phyloP scores from a whole-genome alignment of 2,113 vertebrate species.

The Sylvicapra grimmia region DNA sequence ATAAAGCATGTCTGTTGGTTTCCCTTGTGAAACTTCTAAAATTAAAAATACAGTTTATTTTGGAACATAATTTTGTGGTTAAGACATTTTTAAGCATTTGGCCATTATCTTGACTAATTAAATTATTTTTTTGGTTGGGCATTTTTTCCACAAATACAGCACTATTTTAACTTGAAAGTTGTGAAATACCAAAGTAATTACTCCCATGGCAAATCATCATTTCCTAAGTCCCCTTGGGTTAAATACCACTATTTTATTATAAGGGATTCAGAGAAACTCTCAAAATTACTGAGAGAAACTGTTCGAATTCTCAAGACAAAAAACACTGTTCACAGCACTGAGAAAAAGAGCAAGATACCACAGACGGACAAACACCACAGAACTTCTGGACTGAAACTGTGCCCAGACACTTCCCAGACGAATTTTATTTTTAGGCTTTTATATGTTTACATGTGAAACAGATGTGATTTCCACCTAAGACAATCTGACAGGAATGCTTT shows the following conservation, averaged over 20 bases:
- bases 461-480: neutral
- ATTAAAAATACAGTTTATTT: neutral
- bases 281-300: neutral
- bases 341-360: neutral
- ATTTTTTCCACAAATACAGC: neutral
- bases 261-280: neutral
- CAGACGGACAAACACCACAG: neutral
- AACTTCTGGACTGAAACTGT: neutral
- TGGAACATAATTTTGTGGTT: neutral
- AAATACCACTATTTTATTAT: neutral
- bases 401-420: neutral
- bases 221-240: neutral
- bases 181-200: neutral
- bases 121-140: neutral
- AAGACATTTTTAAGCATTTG: neutral
- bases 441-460: neutral
- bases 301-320: neutral
- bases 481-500: neutral
- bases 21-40: slow-evolving; percentile 9
- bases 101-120: neutral
- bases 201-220: neutral
- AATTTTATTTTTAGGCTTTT: neutral
- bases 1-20: neutral
- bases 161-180: neutral
- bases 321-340: neutral